Evolutionary conservation across 2,888 invertebrate genomes (phyloP), one percentile per base, ranked within the genome.

Genomic region (Arrhopalites spinosus): DNA sequence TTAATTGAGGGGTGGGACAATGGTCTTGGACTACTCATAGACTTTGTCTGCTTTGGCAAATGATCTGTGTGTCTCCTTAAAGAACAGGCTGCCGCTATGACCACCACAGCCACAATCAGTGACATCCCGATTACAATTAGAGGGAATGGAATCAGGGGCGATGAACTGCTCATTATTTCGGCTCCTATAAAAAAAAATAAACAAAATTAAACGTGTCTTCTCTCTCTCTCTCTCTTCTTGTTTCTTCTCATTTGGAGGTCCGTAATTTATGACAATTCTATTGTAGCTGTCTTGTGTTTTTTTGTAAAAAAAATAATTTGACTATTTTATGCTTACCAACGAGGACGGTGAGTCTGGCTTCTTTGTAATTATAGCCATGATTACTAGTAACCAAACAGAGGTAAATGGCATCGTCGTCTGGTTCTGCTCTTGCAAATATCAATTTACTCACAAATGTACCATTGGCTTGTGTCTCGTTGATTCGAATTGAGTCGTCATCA

Each of bases 371-470:
- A 71, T 79, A 83, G 8, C 83, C 83, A 43, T 80, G 79, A 73
- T 77, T 81, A 70, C 82, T 83, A 25, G 81, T 81, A 1, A 81
- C 83, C 17, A 81, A 73, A 67, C 83, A 83, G 47, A 82, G 78
- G 74, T 81, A 83, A 70, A 77, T 76, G 5, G 81, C 83, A 43
- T 80, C 80, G 76, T 82, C 77, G n/a, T 50, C 75, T 0, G 78
- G 73, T 64, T 79, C 80, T 50, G 77, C 78, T 50, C 77, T 75
- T 17, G 78, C 75, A 73, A 83, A 80, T 53, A 81, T 81, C 53
- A 83, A 75, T 64, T 78, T 82, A 75, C 80, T 83, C 59, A 80
- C 78, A 73, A 79, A 80, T 11, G 80, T 79, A 23, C 83, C 83
- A 77, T 83, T 81, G 63, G 76, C 74, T 73, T 81, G 80, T 61